Evolutionary conservation across 2,888 invertebrate species (phyloP).

Genomic region (Vanessa cardui): DNA sequence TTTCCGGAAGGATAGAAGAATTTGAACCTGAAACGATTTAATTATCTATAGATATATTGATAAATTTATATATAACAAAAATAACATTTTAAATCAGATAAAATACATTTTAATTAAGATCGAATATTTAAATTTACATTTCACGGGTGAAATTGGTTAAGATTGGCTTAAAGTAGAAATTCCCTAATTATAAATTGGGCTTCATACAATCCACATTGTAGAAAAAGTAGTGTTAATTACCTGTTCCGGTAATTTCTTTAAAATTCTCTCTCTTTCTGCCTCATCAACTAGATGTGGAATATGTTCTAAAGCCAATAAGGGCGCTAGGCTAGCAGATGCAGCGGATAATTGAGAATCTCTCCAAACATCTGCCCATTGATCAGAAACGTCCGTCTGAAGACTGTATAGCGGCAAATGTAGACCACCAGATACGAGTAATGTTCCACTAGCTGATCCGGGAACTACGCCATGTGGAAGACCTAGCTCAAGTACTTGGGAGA

Average conservation of each 20-base stretch:
- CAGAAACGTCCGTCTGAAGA: conserved; percentile 63
- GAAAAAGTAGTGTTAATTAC: conserved; percentile 52
- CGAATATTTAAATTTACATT: not conserved
- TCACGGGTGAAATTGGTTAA: not conserved
- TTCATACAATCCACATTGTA: not conserved
- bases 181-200: not conserved
- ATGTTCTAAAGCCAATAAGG: conserved; percentile 81
- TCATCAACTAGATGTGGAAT: conserved; percentile 79
- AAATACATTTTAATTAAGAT: not conserved
- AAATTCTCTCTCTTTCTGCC: conserved; percentile 73
- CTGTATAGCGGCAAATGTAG: conserved; percentile 81
- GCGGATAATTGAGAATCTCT: conserved; percentile 76
- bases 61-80: not conserved
- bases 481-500: conserved; percentile 86
- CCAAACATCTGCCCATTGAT: conserved; percentile 75
- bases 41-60: not conserved
- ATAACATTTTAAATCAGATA: not conserved
- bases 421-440: conserved; percentile 84
- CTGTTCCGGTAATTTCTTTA: conserved; percentile 82
- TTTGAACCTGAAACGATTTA: conserved; percentile 78
- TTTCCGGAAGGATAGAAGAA: conserved; percentile 84
- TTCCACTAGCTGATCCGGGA: conserved; percentile 85
- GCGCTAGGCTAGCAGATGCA: conserved; percentile 83
- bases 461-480: conserved; percentile 85
- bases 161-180: not conserved